Base-by-base conservation (phyloP, 2,113 vertebrate genomes). In the Forbesichthys agassizii region DNA sequence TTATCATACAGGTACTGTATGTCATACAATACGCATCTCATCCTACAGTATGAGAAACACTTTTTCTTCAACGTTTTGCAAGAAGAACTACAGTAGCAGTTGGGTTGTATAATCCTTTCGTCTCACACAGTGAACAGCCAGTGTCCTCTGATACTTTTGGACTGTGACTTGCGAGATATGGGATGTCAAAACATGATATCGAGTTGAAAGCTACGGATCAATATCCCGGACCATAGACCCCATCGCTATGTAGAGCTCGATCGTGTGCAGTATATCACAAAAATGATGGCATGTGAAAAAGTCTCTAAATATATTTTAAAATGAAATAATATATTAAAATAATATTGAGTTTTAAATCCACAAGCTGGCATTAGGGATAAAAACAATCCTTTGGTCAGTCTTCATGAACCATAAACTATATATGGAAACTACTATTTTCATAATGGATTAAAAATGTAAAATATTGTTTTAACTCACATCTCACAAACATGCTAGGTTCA, bases 81-180 rank as follows among this genome's bases (percentile, higher is more conserved):
- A 62, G 11, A 62, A 46, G 47, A 66, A 64, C n/a, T 4, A 27
- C 27, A 27, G 27, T 59, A 14, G 5, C 18, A 12, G 51, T 47
- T 53, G 64, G 47, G 42, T 46, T 75, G 58, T 71, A 16, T 73
- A 67, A 75, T 81, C 73, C 33, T 56, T 69, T 73, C 60, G 64
- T 85, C 68, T 71, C 51, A 52, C 9, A 61, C 13, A 14, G 60
- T 68, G 68, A 84, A 59, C 71, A 66, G 58, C 67, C 57, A 46
- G 67, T 69, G 66, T 73, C 70, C 49, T 71, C 55, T 63, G 42
- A 84, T 48, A 62, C 53, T 71, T 67, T 55, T 20, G 6, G 9
- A 63, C 62, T 33, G 62, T 70, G 71, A 57, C 64, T n/a, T 64
- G 36, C 48, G 27, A 64, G 79, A 84, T 79, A 68, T 59, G 70